Evolutionary conservation across 1,140 invertebrate genomes (phyloP), one percentile per base, ranked within the genome.

Genomic region (Bicyclus anynana): DNA sequence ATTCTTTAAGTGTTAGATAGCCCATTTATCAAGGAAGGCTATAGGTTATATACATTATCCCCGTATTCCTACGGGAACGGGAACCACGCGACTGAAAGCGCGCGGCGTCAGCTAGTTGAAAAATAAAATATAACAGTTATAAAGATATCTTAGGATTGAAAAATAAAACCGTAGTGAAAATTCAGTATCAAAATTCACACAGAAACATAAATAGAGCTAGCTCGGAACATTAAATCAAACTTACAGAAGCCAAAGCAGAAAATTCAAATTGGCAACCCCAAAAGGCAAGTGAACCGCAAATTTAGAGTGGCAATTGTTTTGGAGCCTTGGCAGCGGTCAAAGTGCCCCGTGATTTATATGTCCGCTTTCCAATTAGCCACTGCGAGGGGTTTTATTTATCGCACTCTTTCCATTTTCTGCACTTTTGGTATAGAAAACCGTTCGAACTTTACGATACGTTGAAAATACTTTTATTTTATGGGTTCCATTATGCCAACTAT

Each of bases 231-330:
- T 33, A 16, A 38, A 38, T 17, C 16, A 38, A 40, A 38, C 38
- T 52, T 56, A 49, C 46, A n/a, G 35, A 26, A 47, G 49, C 20
- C 37, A n/a, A 35, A 44, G 38, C 42, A 40, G 23, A 38, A 23
- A 53, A 53, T 53, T 46, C 17, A 46, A 51, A 53, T 27, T 49
- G 29, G 29, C 20, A 17, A 38, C 17, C 27, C 33, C 55, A 23
- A 26, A 21, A 37, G 59, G 38, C 58, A 65, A 60, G 50, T 48
- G 49, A 47, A 62, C 62, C 67, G 38, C 51, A 67, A 58, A 67
- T 67, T 62, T 62, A 59, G 59, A 60, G 53, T 60, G 56, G 59
- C 56, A 69, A 65, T 65, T 69, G 62, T 69, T 65, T 69, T 69
- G 53, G 55, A 59, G 59, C 57, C 62, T 62, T 65, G 67, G 63